phyloP scores from a whole-genome alignment of 2,797 vertebrate genomes.

The Margarornis squamiger region DNA sequence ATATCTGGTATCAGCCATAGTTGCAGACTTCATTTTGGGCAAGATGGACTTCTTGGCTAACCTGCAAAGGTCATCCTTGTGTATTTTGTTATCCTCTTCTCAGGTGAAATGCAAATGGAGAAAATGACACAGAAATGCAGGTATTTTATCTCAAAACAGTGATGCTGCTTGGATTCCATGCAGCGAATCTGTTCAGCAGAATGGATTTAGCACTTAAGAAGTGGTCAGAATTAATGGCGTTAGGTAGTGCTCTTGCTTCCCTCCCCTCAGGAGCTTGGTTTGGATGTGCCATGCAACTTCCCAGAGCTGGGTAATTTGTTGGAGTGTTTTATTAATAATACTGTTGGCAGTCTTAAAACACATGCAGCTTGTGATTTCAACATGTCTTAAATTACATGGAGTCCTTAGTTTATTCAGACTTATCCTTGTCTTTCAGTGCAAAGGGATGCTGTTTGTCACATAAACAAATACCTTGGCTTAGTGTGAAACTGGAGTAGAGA shows the following conservation, averaged over 20 bases:
- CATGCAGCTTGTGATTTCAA: background rate
- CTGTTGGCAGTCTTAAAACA: background rate
- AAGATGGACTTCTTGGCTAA: background rate
- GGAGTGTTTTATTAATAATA: background rate
- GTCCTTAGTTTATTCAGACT: background rate
- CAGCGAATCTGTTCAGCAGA: background rate
- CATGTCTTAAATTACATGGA: background rate
- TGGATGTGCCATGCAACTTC: background rate
- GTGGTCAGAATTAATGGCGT: background rate
- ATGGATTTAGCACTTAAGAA: background rate
- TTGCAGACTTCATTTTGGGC: background rate
- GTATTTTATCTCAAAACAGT: background rate
- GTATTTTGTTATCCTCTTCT: background rate
- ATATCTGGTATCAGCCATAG: fast-evolving
- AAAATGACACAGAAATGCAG: background rate
- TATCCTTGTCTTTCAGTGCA: background rate
- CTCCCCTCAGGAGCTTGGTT: background rate
- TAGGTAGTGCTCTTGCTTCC: background rate
- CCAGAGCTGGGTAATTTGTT: background rate
- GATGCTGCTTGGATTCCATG: background rate
- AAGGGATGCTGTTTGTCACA: background rate
- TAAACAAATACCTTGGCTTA: background rate
- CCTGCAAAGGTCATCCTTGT: background rate
- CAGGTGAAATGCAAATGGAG: background rate
- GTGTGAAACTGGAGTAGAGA: background rate